Percentiles rank a stretch among this genome's conserved stretches.
Evolutionary conservation across 2,888 invertebrate genomes (phyloP).

Genomic region (Cryptocheilus praepositus): DNA sequence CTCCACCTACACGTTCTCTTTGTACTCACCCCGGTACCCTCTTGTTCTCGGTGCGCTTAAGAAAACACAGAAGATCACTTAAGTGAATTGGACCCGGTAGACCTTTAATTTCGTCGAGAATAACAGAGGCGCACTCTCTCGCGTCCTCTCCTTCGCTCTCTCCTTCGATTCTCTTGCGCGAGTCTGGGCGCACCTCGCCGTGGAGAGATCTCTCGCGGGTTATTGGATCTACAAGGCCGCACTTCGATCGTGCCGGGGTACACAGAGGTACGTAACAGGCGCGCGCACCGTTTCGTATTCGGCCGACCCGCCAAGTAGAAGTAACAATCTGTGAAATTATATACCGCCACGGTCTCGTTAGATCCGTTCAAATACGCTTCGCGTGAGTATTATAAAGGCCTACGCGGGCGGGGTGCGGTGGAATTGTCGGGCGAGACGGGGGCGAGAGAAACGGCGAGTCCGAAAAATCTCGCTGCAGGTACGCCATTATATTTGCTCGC

Average conservation of each 20-base stretch:
- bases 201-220: slow-evolving; percentile 23
- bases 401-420: background rate
- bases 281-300: slow-evolving; percentile 24
- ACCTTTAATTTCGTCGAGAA: slow-evolving; percentile 49
- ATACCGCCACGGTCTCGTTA: slow-evolving; percentile 17
- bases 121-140: slow-evolving; percentile 28
- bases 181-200: background rate
- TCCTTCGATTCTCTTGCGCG: background rate
- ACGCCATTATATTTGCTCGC: slow-evolving; percentile 25
- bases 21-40: slow-evolving; percentile 21
- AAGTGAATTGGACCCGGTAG: slow-evolving; percentile 52
- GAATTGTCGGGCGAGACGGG: too few relatives aligned
- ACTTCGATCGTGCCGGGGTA: slow-evolving; percentile 15
- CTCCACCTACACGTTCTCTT: slow-evolving; percentile 23
- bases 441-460: slow-evolving; percentile 1
- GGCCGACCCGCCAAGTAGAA: slow-evolving; percentile 31
- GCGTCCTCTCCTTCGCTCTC: background rate
- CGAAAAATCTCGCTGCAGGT: slow-evolving; percentile 16
- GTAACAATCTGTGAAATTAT: slow-evolving; percentile 44
- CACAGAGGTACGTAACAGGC: background rate
- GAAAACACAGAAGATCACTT: slow-evolving; percentile 51
- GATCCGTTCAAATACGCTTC: slow-evolving; percentile 28
- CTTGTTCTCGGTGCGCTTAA: slow-evolving; percentile 35
- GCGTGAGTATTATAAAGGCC: slow-evolving; percentile 17
- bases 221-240: slow-evolving; percentile 46